Conservation (phyloP, 2,888 invertebrate species). For the Leucozona laternaria region DNA sequence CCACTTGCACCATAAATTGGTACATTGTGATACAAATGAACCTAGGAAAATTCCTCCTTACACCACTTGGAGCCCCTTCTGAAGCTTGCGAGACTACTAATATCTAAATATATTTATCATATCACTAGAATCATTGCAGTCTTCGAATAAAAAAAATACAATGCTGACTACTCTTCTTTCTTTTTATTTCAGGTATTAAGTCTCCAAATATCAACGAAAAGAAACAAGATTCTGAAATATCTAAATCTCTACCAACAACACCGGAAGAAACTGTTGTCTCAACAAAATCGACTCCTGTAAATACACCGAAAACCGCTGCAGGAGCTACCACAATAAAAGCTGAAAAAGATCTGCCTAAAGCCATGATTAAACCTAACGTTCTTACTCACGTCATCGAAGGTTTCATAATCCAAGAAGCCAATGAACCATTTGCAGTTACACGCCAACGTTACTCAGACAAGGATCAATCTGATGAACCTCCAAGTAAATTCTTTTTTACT, state of each 20-base stretch:
- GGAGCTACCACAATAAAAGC: slow-evolving; percentile 79
- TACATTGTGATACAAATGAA: no score
- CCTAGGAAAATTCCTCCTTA: no score
- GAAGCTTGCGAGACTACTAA: no score
- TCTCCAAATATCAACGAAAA: slow-evolving; percentile 57
- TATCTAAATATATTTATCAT: no score
- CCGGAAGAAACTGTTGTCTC: slow-evolving; percentile 38
- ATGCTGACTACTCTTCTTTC: not conserved
- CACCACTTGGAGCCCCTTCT: no score
- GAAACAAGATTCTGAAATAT: slow-evolving; percentile 50
- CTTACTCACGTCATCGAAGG: slow-evolving; percentile 98
- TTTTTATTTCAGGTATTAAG: slow-evolving; percentile 41
- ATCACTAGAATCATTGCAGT: no score
- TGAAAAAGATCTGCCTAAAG: slow-evolving; percentile 88
- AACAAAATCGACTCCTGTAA: slow-evolving; percentile 63
- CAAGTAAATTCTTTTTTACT: slow-evolving; percentile 86
- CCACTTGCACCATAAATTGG: no score
- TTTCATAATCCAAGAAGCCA: slow-evolving; percentile 97
- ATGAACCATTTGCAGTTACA: slow-evolving; percentile 94
- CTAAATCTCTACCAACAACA: slow-evolving; percentile 47
- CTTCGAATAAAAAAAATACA: no score
- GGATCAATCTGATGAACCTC: slow-evolving; percentile 89
- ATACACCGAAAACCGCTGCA: slow-evolving; percentile 79
- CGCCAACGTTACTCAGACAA: slow-evolving; percentile 86
- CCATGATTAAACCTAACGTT: slow-evolving; percentile 97